Base-by-base conservation (phyloP, 2,888 invertebrate species). In the Leucoma salicis region DNA sequence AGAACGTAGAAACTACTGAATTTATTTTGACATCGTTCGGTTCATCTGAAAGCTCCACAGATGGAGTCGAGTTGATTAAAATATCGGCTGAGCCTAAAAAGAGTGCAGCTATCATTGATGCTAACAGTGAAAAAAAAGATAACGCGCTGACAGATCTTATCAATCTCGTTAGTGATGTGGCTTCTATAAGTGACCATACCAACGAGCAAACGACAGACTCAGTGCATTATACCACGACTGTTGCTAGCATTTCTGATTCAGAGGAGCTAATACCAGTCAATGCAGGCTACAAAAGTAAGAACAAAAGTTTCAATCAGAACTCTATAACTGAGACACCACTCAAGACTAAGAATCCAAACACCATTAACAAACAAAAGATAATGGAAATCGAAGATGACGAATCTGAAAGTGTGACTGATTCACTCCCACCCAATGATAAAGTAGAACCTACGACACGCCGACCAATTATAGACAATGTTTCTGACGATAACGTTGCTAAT, bases 231-330 rank as follows among this genome's bases (percentile, higher is more conserved):
- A 51, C 57, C 0, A 62, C 77, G 2, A 70, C 77, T 13, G 38
- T 32, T 21, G 46, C 49, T 5, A 71, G 70, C 27, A 76, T 80
- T 40, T 74, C 84, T 1, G 83, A 86, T 32, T 88, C 88, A 0
- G 88, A 89, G 47, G 88, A 89, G 52, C 57, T 89, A 6, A 82
- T 89, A 36, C 87, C 84, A 8, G 82, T 88, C 0, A 88, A 87
- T 36, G 74, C 78, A 3, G 87, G 82, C 0, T 87, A 89, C 48
- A 89, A 88, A 42, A 88, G 88, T 38, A 88, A 88, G 67, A 87
- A 88, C 44, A 88, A 69, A 38, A 87, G 86, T 38, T 77, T 78
- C 57, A 88, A 88, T 47, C 63, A 80, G 6, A 89, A 89, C 42
- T 87, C 87, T 0, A 88, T 89, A 11, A 88, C 88, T 0, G 88